A percentile compares a stretch with the other conserved stretches of the same genome.
Conservation (phyloP, 2,797 vertebrate genomes). For the Streptopelia turtur region DNA sequence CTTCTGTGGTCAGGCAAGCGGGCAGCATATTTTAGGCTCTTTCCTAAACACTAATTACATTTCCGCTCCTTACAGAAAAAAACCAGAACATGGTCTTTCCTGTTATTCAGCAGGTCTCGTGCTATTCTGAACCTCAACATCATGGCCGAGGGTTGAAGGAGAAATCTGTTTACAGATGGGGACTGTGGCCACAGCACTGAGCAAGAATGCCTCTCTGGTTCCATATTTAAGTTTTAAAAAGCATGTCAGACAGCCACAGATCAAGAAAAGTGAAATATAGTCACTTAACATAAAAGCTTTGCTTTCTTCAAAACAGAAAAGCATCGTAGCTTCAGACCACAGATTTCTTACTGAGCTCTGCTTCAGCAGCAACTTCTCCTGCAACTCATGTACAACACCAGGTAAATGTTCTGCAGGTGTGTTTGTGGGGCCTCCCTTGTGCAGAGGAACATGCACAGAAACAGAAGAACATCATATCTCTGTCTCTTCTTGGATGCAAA, state of each 20-base stretch:
- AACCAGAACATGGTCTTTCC: conserved; percentile 5
- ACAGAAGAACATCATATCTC: neutral
- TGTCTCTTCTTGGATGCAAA: neutral
- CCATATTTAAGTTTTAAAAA: neutral
- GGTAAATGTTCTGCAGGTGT: neutral
- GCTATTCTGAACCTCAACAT: conserved; percentile 15
- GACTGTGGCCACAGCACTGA: neutral
- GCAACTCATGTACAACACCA: neutral
- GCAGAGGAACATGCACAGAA: neutral
- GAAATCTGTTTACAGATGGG: neutral
- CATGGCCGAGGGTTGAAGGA: rapidly evolving
- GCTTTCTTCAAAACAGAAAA: neutral
- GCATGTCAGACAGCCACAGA: neutral
- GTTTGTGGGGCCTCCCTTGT: neutral
- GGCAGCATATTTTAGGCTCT: conserved; percentile 15
- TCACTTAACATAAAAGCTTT: neutral
- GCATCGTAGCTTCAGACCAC: neutral
- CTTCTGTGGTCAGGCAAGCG: neutral
- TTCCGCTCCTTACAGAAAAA: neutral
- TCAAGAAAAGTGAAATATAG: neutral
- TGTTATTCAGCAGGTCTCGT: conserved; percentile 39
- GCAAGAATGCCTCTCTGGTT: neutral
- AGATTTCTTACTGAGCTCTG: neutral
- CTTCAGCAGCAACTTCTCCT: neutral
- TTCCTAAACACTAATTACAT: conserved; percentile 35